Conservation (phyloP, 2,888 invertebrate genomes). For the Polydrusus cervinus region DNA sequence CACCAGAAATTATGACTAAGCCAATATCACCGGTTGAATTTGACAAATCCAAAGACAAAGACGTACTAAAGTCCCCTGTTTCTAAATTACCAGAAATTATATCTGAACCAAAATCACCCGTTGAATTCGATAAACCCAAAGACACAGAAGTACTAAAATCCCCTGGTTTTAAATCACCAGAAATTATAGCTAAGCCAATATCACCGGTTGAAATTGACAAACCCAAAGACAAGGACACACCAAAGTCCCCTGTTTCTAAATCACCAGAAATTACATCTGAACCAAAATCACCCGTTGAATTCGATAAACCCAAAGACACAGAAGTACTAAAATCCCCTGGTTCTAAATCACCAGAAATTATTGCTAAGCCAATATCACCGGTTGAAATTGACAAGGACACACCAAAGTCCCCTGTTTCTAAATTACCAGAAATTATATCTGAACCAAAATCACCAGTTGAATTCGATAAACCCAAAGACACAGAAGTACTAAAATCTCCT, state of each 20-base stretch:
- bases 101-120: neutral
- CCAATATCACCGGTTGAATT: too few relatives aligned
- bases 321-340: conserved; percentile 13
- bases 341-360: conserved; percentile 23
- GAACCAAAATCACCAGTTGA: neutral
- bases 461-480: neutral
- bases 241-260: conserved; percentile 7
- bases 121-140: neutral
- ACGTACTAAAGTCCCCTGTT: neutral
- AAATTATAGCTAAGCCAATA: neutral
- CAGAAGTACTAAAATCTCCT: neutral
- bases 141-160: neutral
- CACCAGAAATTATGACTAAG: too few relatives aligned
- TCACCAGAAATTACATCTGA: neutral
- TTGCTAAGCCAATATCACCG: neutral
- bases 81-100: neutral
- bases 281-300: neutral
- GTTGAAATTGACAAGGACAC: conserved; percentile 2
- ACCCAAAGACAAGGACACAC: neutral
- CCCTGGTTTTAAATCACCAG: neutral
- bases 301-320: neutral
- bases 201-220: neutral
- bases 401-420: too few relatives aligned
- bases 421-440: neutral
- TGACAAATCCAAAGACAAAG: too few relatives aligned